phyloP scores from a whole-genome alignment of 2,113 vertebrate species.

The Ibidorhyncha struthersii region DNA sequence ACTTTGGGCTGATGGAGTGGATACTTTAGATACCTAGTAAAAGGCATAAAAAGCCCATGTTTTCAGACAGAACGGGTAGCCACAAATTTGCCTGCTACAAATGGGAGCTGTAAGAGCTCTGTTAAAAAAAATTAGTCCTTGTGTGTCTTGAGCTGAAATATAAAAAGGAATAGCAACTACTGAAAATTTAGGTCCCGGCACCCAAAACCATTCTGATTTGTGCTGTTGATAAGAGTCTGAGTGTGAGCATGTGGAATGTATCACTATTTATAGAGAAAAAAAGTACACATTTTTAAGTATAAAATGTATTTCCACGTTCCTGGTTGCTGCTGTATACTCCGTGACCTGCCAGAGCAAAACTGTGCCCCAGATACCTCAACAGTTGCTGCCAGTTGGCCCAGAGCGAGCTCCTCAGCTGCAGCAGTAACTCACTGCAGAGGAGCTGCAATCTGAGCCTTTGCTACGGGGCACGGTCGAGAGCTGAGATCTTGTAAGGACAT shows the following conservation, averaged over 20 bases:
- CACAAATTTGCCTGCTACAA: background rate
- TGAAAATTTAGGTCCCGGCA: background rate
- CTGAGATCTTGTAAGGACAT: background rate
- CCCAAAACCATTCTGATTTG: background rate
- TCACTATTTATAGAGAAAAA: background rate
- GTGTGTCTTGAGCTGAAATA: background rate
- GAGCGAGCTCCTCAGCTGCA: background rate
- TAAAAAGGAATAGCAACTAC: background rate
- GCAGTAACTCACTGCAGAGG: background rate
- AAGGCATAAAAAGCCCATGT: background rate
- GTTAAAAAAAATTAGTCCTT: background rate
- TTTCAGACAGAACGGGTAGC: background rate
- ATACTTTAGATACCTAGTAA: background rate
- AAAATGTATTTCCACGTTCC: background rate
- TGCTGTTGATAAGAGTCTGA: background rate
- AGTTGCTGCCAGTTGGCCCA: background rate
- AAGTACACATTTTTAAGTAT: background rate
- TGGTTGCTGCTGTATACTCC: rapidly evolving
- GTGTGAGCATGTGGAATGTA: background rate
- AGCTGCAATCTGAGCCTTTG: background rate
- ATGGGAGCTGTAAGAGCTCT: background rate
- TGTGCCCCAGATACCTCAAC: background rate
- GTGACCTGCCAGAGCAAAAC: background rate
- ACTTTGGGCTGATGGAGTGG: background rate
- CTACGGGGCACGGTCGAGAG: rapidly evolving